Evolutionary conservation across 2,888 invertebrate genomes (phyloP), one percentile per base, ranked within the genome.

Genomic region (Morpho deidamia): DNA sequence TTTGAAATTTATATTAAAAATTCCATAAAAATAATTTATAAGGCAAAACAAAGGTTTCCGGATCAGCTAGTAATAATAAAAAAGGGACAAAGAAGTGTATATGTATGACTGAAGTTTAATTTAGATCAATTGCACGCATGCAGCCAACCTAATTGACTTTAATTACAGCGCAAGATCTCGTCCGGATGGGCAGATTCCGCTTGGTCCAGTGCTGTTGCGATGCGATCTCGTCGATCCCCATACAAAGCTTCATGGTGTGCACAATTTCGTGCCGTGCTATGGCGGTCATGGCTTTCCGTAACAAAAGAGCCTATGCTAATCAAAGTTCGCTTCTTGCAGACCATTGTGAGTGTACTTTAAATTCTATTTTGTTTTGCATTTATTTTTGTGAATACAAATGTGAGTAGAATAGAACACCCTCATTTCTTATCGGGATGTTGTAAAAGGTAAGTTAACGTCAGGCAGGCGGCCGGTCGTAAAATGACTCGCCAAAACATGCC

Each of bases 241-340:
- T 96, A 97, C 90, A 94, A 95, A 81, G 96, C 96, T 1, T 92
- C 94, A 0, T 98, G 97, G 96, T 93, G 92, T 55, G 93, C 94
- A 53, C 99, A 99, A 88, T 96, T 98, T 78, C 81, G 93, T 0
- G 97, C 96, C 0, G 94, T 99, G 0, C 84, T 98, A 8, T 97
- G 97, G 96, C 90, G 99, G 46, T 96, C 97, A 9, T 96, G 96
- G 94, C 85, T 97, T 35, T 95, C 95, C 40, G 94, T 96, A 39
- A 92, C 96, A 49, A 95, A 98, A 73, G 98, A 99, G 71, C 98
- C 98, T 0, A 92, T 97, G 76, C 91, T 99, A 23, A 94, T 98
- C 58, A 95, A 95, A 93, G 96, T 98, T 61, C 92, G 97, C 62
- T 83, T 97, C 60, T 77, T 96, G 35, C 98, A 99, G 84, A 96